These are phyloP conservation scores for Montifringilla adamsi DNA, from an alignment of 2,113 vertebrate species.

Conservation along the genomic window DNA sequence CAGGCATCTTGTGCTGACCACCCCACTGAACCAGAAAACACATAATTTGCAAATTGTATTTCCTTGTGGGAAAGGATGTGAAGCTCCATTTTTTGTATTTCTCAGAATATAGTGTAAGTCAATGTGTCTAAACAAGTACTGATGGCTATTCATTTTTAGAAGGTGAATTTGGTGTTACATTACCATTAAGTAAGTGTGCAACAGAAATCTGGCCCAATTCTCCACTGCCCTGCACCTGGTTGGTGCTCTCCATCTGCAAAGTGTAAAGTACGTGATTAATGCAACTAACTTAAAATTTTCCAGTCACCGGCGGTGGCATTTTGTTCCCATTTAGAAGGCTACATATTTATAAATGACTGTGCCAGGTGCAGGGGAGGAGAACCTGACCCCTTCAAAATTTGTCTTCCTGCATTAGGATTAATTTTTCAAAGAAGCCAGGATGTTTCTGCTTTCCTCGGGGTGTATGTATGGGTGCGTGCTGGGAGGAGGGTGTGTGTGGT, in stretches of 20 bases:
- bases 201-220: background rate
- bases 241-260: background rate
- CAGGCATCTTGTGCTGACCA: background rate
- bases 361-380: conserved; percentile 31
- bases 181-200: background rate
- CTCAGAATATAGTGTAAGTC: background rate
- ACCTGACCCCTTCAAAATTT: background rate
- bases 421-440: background rate
- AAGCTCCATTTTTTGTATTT: background rate
- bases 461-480: background rate
- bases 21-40: background rate
- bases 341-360: background rate
- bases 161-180: background rate
- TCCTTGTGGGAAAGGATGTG: background rate
- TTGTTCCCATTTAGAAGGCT: conserved; percentile 1
- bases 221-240: background rate
- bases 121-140: background rate
- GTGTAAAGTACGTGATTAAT: conserved; percentile 20
- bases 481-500: background rate
- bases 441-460: background rate
- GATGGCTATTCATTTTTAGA: background rate
- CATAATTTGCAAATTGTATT: background rate
- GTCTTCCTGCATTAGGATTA: conserved; percentile 4
- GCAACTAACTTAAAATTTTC: conserved; percentile 33
- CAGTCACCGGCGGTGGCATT: background rate